These are phyloP conservation scores for Ips typographus DNA, from an alignment of 1,140 invertebrate genomes.

Conservation along the genomic window DNA sequence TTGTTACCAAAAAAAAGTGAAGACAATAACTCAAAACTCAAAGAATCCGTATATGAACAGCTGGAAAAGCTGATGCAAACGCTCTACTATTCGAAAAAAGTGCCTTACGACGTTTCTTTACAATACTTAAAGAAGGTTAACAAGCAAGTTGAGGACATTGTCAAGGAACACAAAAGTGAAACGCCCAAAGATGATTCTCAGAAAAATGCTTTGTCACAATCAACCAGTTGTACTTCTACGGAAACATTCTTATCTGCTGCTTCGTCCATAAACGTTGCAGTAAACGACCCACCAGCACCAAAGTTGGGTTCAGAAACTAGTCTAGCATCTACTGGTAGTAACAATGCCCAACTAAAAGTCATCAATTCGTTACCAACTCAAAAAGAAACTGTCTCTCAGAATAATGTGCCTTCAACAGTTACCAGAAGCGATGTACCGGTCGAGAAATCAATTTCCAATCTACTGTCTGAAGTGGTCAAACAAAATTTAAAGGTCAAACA, in stretches of 20 bases:
- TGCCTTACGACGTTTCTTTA: constrained; percentile 12
- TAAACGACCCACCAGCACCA: neutral
- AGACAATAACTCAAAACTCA: no score
- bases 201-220: neutral
- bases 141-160: neutral
- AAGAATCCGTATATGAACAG: neutral
- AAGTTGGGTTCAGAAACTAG: neutral
- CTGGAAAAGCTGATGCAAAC: constrained; percentile 5
- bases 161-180: neutral
- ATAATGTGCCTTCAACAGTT: neutral
- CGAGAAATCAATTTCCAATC: neutral
- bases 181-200: neutral
- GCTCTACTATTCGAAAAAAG: constrained; percentile 3
- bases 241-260: neutral
- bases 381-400: neutral
- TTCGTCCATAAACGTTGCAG: neutral
- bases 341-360: neutral
- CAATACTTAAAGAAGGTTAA: constrained; percentile 10
- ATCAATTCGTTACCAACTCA: neutral
- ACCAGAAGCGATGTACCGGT: neutral
- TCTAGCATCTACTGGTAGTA: neutral
- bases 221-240: no score
- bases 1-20: no score
- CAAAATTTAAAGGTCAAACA: neutral
- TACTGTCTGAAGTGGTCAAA: neutral